These are phyloP conservation scores for Macrocentrus cingulum DNA, from an alignment of 1,140 invertebrate genomes.

Conservation along the genomic window DNA sequence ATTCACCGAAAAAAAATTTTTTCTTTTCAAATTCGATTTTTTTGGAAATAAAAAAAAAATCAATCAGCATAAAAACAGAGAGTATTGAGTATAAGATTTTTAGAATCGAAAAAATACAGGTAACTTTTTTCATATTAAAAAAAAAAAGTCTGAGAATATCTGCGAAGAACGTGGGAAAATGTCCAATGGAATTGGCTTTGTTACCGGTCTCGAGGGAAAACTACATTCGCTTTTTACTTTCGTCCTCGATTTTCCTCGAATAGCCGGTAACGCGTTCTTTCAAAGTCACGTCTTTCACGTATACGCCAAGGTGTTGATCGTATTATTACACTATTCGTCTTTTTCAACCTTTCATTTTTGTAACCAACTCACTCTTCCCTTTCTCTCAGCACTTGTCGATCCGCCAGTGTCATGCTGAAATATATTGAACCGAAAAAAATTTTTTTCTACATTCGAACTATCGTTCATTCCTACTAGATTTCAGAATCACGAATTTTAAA, in stretches of 20 bases:
- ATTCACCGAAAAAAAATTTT: no score
- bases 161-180: conserved; percentile 16
- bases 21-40: no score
- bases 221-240: conserved; percentile 9
- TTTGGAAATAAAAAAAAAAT: no score
- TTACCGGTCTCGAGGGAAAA: conserved; percentile 8
- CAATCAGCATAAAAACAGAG: no score
- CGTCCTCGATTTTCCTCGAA: conserved; percentile 11
- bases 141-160: not conserved
- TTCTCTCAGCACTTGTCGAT: no score
- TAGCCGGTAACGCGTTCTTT: conserved; percentile 13
- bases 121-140: not conserved
- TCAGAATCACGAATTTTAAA: no score
- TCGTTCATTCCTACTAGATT: no score
- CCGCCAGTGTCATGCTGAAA: no score
- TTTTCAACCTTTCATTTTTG: not conserved
- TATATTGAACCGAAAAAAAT: no score
- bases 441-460: no score
- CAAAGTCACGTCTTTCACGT: conserved; percentile 16
- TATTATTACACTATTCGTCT: conserved; percentile 12
- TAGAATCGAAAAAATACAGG: not conserved
- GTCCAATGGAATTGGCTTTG: conserved; percentile 17
- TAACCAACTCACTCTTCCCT: no score
- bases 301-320: conserved; percentile 9
- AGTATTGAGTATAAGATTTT: no score